Percentiles rank a stretch among this genome's conserved stretches.
phyloP scores from a whole-genome alignment of 2,113 vertebrate species.

The Cyprinodon brontotheroides region DNA sequence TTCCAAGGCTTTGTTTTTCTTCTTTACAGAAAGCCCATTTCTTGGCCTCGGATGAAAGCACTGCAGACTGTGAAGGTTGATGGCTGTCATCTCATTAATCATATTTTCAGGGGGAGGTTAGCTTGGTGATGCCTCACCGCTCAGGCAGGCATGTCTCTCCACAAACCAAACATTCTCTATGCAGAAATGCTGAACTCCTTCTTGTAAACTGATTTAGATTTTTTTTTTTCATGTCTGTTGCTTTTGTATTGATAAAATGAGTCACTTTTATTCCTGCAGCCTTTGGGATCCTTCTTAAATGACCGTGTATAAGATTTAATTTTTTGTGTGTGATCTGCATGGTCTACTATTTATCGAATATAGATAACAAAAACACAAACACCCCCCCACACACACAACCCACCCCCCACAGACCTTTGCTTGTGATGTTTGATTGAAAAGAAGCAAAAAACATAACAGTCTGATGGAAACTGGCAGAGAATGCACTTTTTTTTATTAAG shows the following conservation, averaged over 20 bases:
- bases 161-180: not conserved
- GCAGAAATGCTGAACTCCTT: not conserved
- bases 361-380: no score
- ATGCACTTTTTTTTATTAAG: no score
- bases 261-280: not conserved
- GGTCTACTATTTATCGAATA: no score
- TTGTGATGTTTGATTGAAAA: no score
- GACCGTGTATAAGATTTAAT: not conserved
- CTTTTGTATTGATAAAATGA: not conserved
- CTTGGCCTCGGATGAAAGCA: constrained; percentile 1
- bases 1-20: not conserved
- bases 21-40: not conserved
- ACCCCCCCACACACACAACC: no score
- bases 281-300: not conserved
- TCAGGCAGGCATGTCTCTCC: not conserved
- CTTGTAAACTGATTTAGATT: not conserved
- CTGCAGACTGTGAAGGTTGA: constrained; percentile 1
- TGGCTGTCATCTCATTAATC: not conserved
- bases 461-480: no score
- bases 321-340: not conserved
- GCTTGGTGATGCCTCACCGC: not conserved
- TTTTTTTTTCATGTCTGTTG: not conserved
- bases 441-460: no score
- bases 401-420: no score
- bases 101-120: not conserved